Base-by-base conservation (phyloP, 2,113 vertebrate species). In the Nannospalax galili region DNA sequence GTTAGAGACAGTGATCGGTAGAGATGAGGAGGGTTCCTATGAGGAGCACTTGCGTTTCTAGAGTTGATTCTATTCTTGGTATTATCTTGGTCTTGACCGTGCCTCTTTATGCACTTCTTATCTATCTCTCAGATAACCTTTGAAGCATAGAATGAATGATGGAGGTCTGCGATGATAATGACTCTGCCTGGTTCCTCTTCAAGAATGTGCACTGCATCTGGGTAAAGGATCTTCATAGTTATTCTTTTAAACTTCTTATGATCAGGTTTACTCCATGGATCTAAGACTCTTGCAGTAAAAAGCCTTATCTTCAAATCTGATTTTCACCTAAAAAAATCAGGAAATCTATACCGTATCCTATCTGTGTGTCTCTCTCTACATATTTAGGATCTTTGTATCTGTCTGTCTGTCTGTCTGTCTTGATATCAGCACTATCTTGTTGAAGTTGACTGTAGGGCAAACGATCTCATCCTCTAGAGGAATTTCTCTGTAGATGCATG, bases 261-360 rank as follows among this genome's bases (percentile, higher is more conserved):
- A 52, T 52, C 6, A 11, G 24, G 73, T 12, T 42, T 30, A 72
- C 20, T 85, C 72, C 15, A 85, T 82, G 35, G 30, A 48, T 67
- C 64, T 85, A 58, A 90, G 35, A 42, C 16, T 90, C 48, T 80
- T 84, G 10, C 1, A 45, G 20, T 15, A 86, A 40, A 81, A 82
- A 35, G 24, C 30, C 60, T 90, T 40, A 42, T 28, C 56, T 42
- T 56, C 78, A 79, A 84, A 69, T 85, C 8, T 40, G 75, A 64
- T 26, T 88, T 52, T 70, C 60, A 88, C 35, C 87, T 81, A 89
- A 89, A 89, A 89, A 81, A 81, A 28, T n/a, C 14, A 92, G 74
- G 3, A 72, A 17, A 64, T 74, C 40, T 35, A 80, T 40, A 40
- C 62, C 8, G 17, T 42, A 52, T n/a, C 30, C 60, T 48, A 42